phyloP scores from a whole-genome alignment of 2,888 invertebrate species.

The Megalurothrips usitatus region DNA sequence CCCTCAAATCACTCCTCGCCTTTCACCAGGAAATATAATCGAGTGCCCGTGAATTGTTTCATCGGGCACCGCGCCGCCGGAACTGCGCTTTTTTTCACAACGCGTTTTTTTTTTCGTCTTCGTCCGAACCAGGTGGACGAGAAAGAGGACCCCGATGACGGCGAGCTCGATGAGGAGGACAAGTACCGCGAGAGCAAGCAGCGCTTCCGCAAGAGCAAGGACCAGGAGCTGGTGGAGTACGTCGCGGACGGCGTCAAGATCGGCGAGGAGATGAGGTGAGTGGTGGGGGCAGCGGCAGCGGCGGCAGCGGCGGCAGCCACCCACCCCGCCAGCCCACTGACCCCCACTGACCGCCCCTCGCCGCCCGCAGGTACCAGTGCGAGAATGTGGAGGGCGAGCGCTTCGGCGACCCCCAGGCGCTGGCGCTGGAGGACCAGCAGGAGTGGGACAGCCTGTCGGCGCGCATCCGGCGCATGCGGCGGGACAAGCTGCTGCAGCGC shows the following conservation, averaged over 20 bases:
- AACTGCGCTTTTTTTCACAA: background rate
- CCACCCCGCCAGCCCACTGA: too few species aligned
- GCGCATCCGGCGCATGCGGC: constrained; percentile 60
- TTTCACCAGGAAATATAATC: constrained; percentile 11
- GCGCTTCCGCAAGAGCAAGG: constrained; percentile 65
- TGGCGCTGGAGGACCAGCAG: constrained; percentile 56
- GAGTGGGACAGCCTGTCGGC: constrained; percentile 78
- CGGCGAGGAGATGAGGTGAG: constrained; percentile 73
- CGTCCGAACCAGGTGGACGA: constrained; percentile 56
- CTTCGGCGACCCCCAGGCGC: constrained; percentile 55
- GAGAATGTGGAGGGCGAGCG: constrained; percentile 77
- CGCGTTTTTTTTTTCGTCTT: constrained; percentile 20
- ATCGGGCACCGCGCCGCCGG: background rate
- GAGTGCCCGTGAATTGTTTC: background rate
- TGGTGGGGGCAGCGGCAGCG: too few species aligned
- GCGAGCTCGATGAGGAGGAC: constrained; percentile 49
- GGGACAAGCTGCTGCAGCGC: constrained; percentile 39
- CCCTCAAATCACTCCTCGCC: background rate
- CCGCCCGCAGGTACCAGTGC: constrained; percentile 49
- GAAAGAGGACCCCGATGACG: constrained; percentile 60
- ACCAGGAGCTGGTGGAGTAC: constrained; percentile 79
- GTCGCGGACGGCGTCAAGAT: constrained; percentile 75
- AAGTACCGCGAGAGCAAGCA: constrained; percentile 57
- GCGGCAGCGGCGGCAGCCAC: too few species aligned
- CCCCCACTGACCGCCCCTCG: too few species aligned